Evolutionary conservation across 2,113 vertebrate species (phyloP).

Genomic region (Australoheros scitulus): DNA sequence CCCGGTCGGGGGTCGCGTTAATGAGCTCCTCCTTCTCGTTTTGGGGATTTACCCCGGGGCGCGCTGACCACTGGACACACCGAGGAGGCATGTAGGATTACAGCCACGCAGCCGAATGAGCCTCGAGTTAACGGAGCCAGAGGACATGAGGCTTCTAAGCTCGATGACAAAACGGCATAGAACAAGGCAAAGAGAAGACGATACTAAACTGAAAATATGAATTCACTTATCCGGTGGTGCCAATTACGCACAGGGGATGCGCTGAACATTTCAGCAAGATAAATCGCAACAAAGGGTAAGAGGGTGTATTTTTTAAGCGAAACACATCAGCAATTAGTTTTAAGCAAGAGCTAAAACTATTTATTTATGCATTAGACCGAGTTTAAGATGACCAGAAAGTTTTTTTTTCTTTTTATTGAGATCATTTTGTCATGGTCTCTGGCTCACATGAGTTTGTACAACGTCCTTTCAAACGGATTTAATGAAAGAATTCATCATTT

Average conservation of each 20-base stretch:
- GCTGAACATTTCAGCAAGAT: slow-evolving; percentile 13
- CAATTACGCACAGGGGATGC: slow-evolving; percentile 42
- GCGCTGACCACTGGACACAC: slow-evolving; percentile 60
- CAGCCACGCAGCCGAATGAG: slow-evolving; percentile 46
- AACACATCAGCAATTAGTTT: no score
- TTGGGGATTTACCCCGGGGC: slow-evolving; percentile 72
- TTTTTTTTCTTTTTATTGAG: not conserved
- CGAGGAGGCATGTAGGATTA: slow-evolving; percentile 57
- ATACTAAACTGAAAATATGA: slow-evolving; percentile 21
- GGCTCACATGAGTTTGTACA: not conserved
- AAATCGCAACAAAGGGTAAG: slow-evolving; percentile 38
- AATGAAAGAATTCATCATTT: not conserved
- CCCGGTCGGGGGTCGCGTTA: slow-evolving; percentile 76
- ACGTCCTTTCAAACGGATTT: not conserved
- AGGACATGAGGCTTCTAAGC: slow-evolving; percentile 32
- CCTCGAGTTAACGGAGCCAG: slow-evolving; percentile 21
- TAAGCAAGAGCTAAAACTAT: not conserved
- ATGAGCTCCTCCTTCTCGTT: slow-evolving; percentile 74
- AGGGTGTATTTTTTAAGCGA: not conserved
- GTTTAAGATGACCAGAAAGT: not conserved
- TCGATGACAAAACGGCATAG: not conserved
- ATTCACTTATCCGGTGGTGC: slow-evolving; percentile 28
- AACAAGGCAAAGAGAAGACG: not conserved
- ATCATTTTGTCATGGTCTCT: not conserved
- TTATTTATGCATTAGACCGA: not conserved